A percentile compares a stretch with the other conserved stretches of the same genome.
Conservation (phyloP, 1,140 invertebrate genomes). For the Trachymyrmex cornetzi region DNA sequence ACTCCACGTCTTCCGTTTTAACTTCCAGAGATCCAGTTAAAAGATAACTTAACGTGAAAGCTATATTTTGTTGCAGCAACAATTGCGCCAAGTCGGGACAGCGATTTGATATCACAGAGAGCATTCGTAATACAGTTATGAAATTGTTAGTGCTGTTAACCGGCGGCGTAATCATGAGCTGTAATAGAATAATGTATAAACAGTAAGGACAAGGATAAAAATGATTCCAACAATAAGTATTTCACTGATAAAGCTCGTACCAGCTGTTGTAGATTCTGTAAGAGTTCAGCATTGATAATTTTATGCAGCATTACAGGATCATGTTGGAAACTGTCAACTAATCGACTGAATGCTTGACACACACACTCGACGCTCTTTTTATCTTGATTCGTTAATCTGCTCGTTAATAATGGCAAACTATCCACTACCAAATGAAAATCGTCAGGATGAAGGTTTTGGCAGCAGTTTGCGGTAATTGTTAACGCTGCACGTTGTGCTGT, state of each 20-base stretch:
- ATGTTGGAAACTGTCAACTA: constrained; percentile 98
- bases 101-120: constrained; percentile 97
- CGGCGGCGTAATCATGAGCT: constrained; percentile 96
- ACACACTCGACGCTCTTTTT: constrained; percentile 99
- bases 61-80: constrained; percentile 97
- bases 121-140: constrained; percentile 97
- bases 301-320: constrained; percentile 96
- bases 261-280: constrained; percentile 97
- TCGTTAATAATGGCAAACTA: constrained; percentile 94
- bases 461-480: constrained; percentile 98
- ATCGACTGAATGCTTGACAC: constrained; percentile 97
- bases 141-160: constrained; percentile 97
- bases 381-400: constrained; percentile 96
- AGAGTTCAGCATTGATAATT: constrained; percentile 96
- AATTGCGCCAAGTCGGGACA: constrained; percentile 97
- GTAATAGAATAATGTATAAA: constrained; percentile 71
- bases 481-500: constrained; percentile 97
- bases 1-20: constrained; percentile 91
- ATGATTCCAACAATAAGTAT: constrained; percentile 19
- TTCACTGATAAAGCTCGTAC: constrained; percentile 84
- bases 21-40: constrained; percentile 93
- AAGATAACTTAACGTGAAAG: constrained; percentile 96
- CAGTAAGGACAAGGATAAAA: background rate
- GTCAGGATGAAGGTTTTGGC: constrained; percentile 96
- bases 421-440: constrained; percentile 97